Evolutionary conservation across 1,140 invertebrate species (phyloP).

Genomic region (Phenacoccus solenopsis): DNA sequence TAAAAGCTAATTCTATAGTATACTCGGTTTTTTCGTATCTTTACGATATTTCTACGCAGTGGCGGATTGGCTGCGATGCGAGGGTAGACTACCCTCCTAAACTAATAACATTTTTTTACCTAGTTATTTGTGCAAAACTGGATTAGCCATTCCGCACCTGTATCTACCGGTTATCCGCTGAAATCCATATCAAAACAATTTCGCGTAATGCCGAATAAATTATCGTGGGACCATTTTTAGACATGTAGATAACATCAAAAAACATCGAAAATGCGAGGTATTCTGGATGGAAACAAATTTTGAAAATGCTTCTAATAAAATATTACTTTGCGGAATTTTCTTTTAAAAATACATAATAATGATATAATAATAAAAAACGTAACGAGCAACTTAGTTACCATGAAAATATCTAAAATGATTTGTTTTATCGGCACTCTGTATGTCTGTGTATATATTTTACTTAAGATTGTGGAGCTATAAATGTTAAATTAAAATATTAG

Average conservation of each 20-base stretch:
- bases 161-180: neutral
- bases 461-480: slow-evolving; percentile 13
- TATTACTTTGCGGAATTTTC: too few species aligned
- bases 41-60: neutral
- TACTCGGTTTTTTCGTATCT: neutral
- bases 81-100: too few species aligned
- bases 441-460: slow-evolving; percentile 10
- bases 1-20: too few species aligned
- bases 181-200: neutral
- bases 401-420: neutral
- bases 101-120: too few species aligned
- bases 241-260: neutral
- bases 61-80: neutral
- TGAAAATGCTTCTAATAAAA: neutral
- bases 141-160: too few species aligned
- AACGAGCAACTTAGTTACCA: slow-evolving; percentile 12
- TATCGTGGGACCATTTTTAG: neutral
- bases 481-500: slow-evolving; percentile 1
- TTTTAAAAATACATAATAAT: too few species aligned
- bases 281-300: neutral
- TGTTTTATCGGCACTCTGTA: neutral
- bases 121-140: too few species aligned
- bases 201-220: neutral
- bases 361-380: neutral
- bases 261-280: neutral